A percentile compares a stretch with the other conserved stretches of the same genome.
These are phyloP conservation scores for Toxonevra muliebris DNA, from an alignment of 2,888 invertebrate genomes.

Conservation along the genomic window DNA sequence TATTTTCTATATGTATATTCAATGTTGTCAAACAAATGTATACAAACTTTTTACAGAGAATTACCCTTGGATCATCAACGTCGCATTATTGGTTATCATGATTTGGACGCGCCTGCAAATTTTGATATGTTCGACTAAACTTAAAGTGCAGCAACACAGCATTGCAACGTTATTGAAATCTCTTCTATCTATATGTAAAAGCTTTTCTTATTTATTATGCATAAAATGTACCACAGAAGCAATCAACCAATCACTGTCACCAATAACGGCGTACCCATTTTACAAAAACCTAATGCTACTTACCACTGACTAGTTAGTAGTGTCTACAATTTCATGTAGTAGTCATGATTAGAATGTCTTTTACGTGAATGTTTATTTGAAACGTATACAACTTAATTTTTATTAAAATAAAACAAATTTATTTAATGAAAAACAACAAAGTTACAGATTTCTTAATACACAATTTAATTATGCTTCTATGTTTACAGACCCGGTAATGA, in stretches of 20 bases:
- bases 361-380: too few relatives aligned
- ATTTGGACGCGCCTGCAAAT: slow-evolving; percentile 88
- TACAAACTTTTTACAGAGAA: slow-evolving; percentile 68
- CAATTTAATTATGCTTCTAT: slow-evolving; percentile 51
- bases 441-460: slow-evolving; percentile 17
- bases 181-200: too few relatives aligned
- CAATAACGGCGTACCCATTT: too few relatives aligned
- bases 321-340: too few relatives aligned
- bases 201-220: too few relatives aligned
- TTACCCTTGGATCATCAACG: slow-evolving; percentile 76
- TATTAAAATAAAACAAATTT: slow-evolving; percentile 16
- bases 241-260: too few relatives aligned
- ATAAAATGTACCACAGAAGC: too few relatives aligned
- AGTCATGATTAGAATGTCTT: too few relatives aligned
- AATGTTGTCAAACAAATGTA: slow-evolving; percentile 29
- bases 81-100: slow-evolving; percentile 87
- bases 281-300: too few relatives aligned
- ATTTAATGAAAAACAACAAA: slow-evolving; percentile 24
- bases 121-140: slow-evolving; percentile 74
- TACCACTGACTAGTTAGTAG: too few relatives aligned
- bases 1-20: slow-evolving; percentile 32
- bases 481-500: slow-evolving; percentile 80
- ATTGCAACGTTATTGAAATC: too few relatives aligned
- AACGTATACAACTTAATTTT: slow-evolving; percentile 17
- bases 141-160: not conserved